Percentiles rank a stretch among this genome's conserved stretches.
Conservation (phyloP, 2,888 invertebrate species). For the Epistrophe eligans region DNA sequence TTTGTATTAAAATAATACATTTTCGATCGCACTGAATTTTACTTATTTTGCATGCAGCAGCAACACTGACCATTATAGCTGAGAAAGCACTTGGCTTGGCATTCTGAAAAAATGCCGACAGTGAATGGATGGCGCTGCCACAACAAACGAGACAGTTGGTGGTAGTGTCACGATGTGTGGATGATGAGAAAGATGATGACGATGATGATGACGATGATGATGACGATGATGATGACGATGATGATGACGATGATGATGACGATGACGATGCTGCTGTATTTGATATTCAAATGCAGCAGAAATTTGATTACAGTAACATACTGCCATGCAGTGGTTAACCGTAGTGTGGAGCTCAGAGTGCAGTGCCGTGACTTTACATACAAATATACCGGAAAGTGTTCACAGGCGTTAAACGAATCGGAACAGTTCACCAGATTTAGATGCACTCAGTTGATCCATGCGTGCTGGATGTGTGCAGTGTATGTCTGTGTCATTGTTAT, state of each 20-base stretch:
- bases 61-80: constrained; percentile 24
- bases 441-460: constrained; percentile 48
- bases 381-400: constrained; percentile 44
- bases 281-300: constrained; percentile 55
- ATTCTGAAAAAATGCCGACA: constrained; percentile 42
- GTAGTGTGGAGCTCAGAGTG: background rate
- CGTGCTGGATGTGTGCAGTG: background rate
- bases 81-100: constrained; percentile 35
- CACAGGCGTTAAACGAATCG: constrained; percentile 69
- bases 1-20: too few relatives aligned
- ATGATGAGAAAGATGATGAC: too few relatives aligned
- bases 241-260: constrained; percentile 1
- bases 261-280: constrained; percentile 27
- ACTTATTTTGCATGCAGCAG: background rate
- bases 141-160: constrained; percentile 37
- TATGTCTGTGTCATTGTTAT: constrained; percentile 51
- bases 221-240: constrained; percentile 5
- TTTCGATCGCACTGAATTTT: background rate
- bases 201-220: background rate
- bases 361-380: constrained; percentile 14
- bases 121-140: constrained; percentile 36
- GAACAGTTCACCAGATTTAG: constrained; percentile 61
- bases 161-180: constrained; percentile 9
- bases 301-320: constrained; percentile 37
- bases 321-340: constrained; percentile 27